Evolutionary conservation across 1,140 invertebrate genomes (phyloP), one percentile per base, ranked within the genome.

Genomic region (Polypedilum vanderplanki): DNA sequence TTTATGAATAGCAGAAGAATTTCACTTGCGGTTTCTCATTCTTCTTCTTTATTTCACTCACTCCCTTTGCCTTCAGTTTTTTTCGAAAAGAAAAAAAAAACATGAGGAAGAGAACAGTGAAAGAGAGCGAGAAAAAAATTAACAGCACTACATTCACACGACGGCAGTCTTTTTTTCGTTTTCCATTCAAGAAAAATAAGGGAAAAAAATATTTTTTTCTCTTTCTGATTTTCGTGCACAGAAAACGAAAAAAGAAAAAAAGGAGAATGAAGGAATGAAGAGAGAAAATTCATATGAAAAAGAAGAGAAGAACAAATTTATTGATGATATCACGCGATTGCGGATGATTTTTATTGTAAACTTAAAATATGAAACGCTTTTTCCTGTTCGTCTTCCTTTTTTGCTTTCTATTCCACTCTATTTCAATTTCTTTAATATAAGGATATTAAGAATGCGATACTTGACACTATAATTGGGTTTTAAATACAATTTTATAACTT

Each of bases 281-380:
- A 57, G 10, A 20, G 17, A 70, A 22, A 46, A 76, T n/a, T 12
- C 5, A 33, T 24, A 17, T 41, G 18, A 74, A 74, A 74, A 24
- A 33, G 8, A 18, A 74, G 40, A 20, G 20, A 70, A 70, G 20
- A 70, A 70, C 8, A 20, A 70, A 20, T 70, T 70, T 70, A 70
- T 70, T 70, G 65, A 70, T 70, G 20, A 70, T 70, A 70, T 70
- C 65, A 70, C 65, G 65, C 65, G 65, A 70, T 8, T 70, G 65
- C 65, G 65, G 65, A 70, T 20, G 65, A 70, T 22, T 20, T 18
- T 70, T 18, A 70, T 20, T 70, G 65, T 18, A 70, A 70, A 70
- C 46, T 57, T 57, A 57, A 57, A 57, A 57, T 57, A 57, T 57
- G 46, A 57, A 57, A 57, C 46, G 46, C n/a, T 57, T 33, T 57